Base-by-base conservation (phyloP, 1,140 invertebrate genomes). In the Anoplophora glabripennis region DNA sequence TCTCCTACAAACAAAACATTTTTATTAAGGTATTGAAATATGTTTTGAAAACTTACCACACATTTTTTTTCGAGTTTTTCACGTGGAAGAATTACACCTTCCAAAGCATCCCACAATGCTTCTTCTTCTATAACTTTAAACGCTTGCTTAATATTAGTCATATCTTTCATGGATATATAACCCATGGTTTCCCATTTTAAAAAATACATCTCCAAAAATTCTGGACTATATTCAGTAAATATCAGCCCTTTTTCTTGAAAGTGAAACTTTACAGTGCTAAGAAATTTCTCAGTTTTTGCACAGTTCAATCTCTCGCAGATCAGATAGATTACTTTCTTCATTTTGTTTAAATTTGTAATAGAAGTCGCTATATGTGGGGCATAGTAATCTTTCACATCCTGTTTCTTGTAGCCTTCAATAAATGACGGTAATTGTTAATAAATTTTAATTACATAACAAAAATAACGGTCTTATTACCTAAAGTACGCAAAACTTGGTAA, bases 171-270 rank as follows among this genome's bases (percentile, higher is more conserved):
- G n/a, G 28, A 48, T n/a, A 41, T 38, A 10, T 28, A n/a, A 14
- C 34, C 44, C 1, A 21, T 54, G 21, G 12, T 41, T 53, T 70
- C 65, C 64, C 61, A 71, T 46, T 69, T 28, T 7, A 73, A 41
- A 7, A 73, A 65, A 64, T 64, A 67, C 41, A 68, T 33, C 51
- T 73, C 71, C 28, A 73, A 55, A 53, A 61, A 67, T 10, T 54
- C 18, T 33, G 40, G 1, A 45, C 41, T 11, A 33, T 45, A 60
- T 28, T 53, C 11, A 15, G 14, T 34, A 47, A 60, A 61, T 15
- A 46, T 17, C 12, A 59, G n/a, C 3, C 57, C 45, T 33, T 60
- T 58, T 10, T 47, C n/a, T 4, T 33, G n/a, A 40, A 69, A 58
- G 28, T 62, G 58, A 11, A 57, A 28, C 37, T 51, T 51, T 12